phyloP scores from a whole-genome alignment of 2,888 invertebrate genomes.

The Melinopterus prodromus region DNA sequence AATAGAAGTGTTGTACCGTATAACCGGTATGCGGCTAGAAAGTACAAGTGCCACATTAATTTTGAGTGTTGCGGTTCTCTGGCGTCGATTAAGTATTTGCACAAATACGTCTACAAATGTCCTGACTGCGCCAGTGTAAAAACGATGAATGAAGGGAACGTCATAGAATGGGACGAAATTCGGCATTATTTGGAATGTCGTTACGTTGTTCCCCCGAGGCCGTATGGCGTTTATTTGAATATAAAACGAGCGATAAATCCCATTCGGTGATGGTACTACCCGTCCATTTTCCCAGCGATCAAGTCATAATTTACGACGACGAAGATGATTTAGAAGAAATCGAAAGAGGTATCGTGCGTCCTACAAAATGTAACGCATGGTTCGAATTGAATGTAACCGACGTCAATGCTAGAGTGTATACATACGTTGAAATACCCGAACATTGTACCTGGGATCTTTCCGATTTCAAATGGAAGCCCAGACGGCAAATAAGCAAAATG shows the following conservation, averaged over 20 bases:
- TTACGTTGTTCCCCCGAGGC: conserved; percentile 18
- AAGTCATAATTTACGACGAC: conserved; percentile 26
- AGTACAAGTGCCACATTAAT: conserved; percentile 50
- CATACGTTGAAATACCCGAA: conserved; percentile 45
- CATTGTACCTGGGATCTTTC: background rate
- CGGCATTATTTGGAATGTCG: conserved; percentile 13
- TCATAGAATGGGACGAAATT: conserved; percentile 5
- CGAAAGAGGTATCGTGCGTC: conserved; percentile 36
- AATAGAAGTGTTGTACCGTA: conserved; percentile 53
- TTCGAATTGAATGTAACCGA: conserved; percentile 44
- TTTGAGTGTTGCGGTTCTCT: conserved; percentile 45
- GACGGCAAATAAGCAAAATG: conserved; percentile 10
- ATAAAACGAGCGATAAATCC: conserved; percentile 7
- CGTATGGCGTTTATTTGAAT: conserved; percentile 12
- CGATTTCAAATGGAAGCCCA: background rate
- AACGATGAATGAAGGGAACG: background rate
- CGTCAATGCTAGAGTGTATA: conserved; percentile 35
- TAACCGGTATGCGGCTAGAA: conserved; percentile 40
- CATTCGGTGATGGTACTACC: conserved; percentile 42
- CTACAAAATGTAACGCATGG: conserved; percentile 42
- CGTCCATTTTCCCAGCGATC: conserved; percentile 51
- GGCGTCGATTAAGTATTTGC: conserved; percentile 48
- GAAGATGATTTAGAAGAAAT: conserved; percentile 34
- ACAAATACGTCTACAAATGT: conserved; percentile 43
- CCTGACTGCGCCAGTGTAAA: background rate